Percentiles rank a stretch among this genome's conserved stretches.
These are phyloP conservation scores for Calypte anna DNA, from an alignment of 2,113 vertebrate species.

Conservation along the genomic window DNA sequence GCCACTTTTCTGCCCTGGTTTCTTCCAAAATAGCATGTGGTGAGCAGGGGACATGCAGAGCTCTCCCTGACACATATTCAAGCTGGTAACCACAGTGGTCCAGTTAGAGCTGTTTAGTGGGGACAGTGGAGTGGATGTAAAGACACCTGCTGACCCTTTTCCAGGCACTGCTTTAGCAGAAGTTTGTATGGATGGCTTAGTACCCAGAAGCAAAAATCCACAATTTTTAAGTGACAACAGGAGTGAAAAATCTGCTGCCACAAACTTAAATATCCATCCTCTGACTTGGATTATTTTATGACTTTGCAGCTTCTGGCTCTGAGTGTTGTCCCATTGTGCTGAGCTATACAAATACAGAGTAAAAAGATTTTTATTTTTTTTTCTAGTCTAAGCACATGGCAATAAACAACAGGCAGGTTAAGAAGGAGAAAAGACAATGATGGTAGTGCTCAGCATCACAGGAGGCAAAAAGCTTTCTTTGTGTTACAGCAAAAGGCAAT, in stretches of 20 bases:
- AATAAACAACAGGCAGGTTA: neutral
- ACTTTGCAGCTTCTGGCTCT: neutral
- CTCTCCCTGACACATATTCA: neutral
- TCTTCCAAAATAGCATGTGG: rapidly evolving
- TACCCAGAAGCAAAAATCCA: neutral
- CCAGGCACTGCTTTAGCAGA: neutral
- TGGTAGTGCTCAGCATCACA: neutral
- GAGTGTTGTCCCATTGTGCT: neutral
- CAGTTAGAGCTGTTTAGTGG: rapidly evolving
- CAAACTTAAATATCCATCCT: neutral
- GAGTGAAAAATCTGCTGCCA: neutral
- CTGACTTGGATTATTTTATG: neutral
- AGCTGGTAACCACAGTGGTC: neutral
- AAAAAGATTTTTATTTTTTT: neutral
- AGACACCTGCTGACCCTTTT: rapidly evolving
- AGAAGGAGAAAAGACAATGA: neutral
- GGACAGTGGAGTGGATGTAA: neutral
- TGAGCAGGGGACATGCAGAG: neutral
- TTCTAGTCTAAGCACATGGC: neutral
- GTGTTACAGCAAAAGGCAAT: neutral
- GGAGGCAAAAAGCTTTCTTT: neutral
- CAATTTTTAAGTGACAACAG: neutral
- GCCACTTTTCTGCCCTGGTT: neutral
- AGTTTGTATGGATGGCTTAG: neutral
- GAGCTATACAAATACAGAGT: neutral